Evolutionary conservation across 2,888 invertebrate species (phyloP), one percentile per base, ranked within the genome.

Genomic region (Pollenia amentaria): DNA sequence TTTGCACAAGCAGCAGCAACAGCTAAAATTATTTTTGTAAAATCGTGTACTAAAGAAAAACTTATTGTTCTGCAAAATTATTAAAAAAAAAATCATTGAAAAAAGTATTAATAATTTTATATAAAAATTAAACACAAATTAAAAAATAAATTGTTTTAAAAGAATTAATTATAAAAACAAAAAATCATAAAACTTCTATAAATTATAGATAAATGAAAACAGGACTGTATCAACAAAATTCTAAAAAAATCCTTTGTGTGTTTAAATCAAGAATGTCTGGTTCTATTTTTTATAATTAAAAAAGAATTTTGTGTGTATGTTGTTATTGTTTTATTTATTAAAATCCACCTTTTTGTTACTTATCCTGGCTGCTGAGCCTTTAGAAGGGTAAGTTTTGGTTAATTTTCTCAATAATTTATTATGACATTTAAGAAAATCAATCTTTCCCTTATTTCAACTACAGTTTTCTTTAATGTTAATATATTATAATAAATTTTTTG

Each of bases 1-100:
- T 79, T 80, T 80, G 69, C 73, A 60, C 65, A 55, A 72, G 70
- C 21, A 78, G 46, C 69, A 87, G 84, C 86, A 84, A 84, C 84
- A 87, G 84, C 84, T 77, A 73, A 87, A 80, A 62, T 51, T n/a
- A n/a, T 67, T 46, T 55, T 53, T 6, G 7, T 11, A 51, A 82
- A 82, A 80, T 48, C 2, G 1, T 77, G 65, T 72, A 44, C 48
- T 16, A 44, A 70, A 60, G 16, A 76, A 21, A 69, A 72, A 48
- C 14, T 16, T 16, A n/a, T 46, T 10, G 29, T 38, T 42, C 38
- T 38, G 7, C 3, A 38, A 38, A 21, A 57, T 29, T 44, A 12
- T 38, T 1, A 8, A 55, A 21, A 42, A 12, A 55, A 18, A 69
- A 62, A 75, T 40, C 14, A 8, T 11, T 11, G 8, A 21, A 70